phyloP scores from a whole-genome alignment of 2,113 vertebrate species.

The Hippocampus mohnikei region DNA sequence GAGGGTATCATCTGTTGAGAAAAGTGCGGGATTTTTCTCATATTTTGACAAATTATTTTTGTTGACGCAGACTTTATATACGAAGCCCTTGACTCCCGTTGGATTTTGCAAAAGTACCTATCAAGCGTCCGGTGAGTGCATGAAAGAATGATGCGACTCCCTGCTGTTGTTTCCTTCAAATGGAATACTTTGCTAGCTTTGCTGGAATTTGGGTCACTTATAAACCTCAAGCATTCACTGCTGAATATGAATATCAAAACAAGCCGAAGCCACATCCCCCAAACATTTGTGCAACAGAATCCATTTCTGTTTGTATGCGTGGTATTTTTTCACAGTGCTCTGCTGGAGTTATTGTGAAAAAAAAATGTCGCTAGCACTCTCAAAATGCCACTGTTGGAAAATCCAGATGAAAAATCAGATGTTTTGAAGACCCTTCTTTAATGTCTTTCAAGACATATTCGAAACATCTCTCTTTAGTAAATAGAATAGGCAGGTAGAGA shows the following conservation, averaged over 20 bases:
- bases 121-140: not conserved
- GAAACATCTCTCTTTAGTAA: not conserved
- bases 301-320: not conserved
- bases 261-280: not conserved
- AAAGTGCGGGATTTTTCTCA: not conserved
- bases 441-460: not conserved
- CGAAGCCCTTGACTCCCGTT: not conserved
- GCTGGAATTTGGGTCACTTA: slow-evolving; percentile 10
- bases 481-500: not conserved
- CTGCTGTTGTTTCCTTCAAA: slow-evolving; percentile 19
- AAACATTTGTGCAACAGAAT: slow-evolving; percentile 1
- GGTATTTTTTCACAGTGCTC: not conserved
- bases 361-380: not conserved
- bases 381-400: not conserved
- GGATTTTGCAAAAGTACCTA: not conserved
- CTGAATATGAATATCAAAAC: slow-evolving; percentile 4
- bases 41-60: not conserved
- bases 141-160: slow-evolving; percentile 4
- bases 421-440: not conserved
- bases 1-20: not conserved
- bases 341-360: not conserved
- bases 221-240: not conserved
- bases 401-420: not conserved
- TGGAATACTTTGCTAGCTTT: slow-evolving; percentile 10
- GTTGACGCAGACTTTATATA: not conserved